Evolutionary conservation across 30 jellyfish, hydroid and myxozoan genomes (phyloP).

Genomic region (Nemopilema nomurai): DNA sequence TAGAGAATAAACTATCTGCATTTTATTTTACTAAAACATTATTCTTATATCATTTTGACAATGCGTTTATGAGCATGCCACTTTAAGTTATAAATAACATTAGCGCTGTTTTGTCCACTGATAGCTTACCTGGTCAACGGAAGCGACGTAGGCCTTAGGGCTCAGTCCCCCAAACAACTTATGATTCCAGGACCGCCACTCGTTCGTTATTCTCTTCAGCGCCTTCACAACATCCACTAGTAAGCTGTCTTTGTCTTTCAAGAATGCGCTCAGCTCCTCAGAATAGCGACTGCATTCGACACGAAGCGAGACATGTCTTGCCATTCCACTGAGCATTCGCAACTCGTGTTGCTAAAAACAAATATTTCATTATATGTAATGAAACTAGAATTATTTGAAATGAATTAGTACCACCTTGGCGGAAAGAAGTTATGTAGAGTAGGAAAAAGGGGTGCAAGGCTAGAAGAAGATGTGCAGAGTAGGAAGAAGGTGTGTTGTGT

Average conservation of each 20-base stretch:
- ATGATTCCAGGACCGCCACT: conserved; percentile 80
- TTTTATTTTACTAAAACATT: too few species aligned
- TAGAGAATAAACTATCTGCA: too few species aligned
- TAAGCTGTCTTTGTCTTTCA: conserved; percentile 49
- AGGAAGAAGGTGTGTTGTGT: too few species aligned
- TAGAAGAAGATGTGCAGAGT: too few species aligned
- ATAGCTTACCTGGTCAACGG: conserved; percentile 66
- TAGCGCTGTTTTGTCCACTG: neutral
- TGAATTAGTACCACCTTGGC: too few species aligned
- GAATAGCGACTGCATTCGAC: conserved; percentile 52
- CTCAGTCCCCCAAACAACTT: conserved; percentile 65
- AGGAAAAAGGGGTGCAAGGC: too few species aligned
- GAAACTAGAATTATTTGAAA: too few species aligned
- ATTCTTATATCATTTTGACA: too few species aligned
- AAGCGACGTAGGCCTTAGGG: conserved; percentile 66
- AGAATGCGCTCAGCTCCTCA: conserved; percentile 42
- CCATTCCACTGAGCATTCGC: conserved; percentile 63
- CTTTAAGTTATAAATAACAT: neutral
- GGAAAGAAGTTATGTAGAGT: neutral
- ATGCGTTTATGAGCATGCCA: neutral
- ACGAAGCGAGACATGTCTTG: conserved; percentile 65
- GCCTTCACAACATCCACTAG: conserved; percentile 72
- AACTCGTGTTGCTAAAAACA: conserved; percentile 33
- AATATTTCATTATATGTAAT: neutral
- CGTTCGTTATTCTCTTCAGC: conserved; percentile 66